Base-by-base conservation (phyloP, 2,113 vertebrate genomes). In the Cyanocitta stelleri region DNA sequence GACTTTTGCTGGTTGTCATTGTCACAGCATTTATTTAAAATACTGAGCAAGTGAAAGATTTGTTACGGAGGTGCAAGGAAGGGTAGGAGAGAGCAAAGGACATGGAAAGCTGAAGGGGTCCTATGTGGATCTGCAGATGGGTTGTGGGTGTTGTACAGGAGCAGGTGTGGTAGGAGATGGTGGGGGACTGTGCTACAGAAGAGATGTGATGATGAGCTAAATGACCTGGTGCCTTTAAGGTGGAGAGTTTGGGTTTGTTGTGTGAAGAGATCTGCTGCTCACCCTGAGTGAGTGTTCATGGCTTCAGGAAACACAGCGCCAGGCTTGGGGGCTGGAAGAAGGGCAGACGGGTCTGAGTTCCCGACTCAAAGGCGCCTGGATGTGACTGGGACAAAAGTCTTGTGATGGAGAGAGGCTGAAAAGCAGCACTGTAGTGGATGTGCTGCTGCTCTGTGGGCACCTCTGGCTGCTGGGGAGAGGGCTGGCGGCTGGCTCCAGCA, bases 231-330 rank as follows among this genome's bases (percentile, higher is more conserved):
- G 76, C 18, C 64, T 91, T 63, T 14, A 29, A 30, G 9, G 44
- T 19, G 33, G 44, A 54, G 35, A 6, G 24, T 37, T 33, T 10
- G 62, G 22, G 15, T 68, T 64, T 41, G 39, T 21, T 39, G 19
- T 29, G 44, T 49, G 89, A 49, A 55, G 62, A 37, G 73, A 56
- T 22, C 35, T 67, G 46, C 59, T 58, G 67, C 75, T 63, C 26
- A 2, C 11, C 51, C 71, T 6, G 7, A 3, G 0, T 4, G 63
- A n/a, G n/a, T 26, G 54, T 48, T 39, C 0, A 0, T 30, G 32
- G 37, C 82, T 59, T 24, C 55, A 67, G 92, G 83, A 83, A 71
- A 72, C 79, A 12, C 46, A 93, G 79, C 33, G 21, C 21, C 49
- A 48, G 58, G 80, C 11, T 0, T 49, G 58, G 61, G 56, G 52